Base-by-base conservation (phyloP, 2,113 vertebrate genomes). In the Zingel zingel region DNA sequence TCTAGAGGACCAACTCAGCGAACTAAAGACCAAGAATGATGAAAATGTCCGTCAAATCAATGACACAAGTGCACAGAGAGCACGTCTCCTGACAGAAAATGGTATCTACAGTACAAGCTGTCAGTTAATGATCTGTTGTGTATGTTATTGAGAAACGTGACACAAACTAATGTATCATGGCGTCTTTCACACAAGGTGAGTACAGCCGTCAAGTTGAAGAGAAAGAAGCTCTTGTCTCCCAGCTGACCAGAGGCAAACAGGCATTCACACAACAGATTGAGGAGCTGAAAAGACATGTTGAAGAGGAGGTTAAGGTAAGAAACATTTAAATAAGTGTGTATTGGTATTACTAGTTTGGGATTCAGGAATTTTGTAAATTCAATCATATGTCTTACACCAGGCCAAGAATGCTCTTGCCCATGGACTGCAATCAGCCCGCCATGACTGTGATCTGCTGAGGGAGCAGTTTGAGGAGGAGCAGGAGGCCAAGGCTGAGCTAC, bases 141-240 rank as follows among this genome's bases (percentile, higher is more conserved):
- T 18, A 2, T 43, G 5, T 48, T 3, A 19, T 8, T 19, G 23
- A 71, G 30, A 50, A 7, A 19, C 0, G 0, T 6, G 19, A 56
- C 15, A 39, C 0, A 25, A 45, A 67, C 39, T 74, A 27, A 82
- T 21, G 5, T 18, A 47, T 36, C 6, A n/a, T 63, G 23, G 23
- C 13, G 25, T 66, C 33, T 58, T 74, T 57, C 30, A 74, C 57
- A 66, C 57, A 81, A 92, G 91, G 96, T 86, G 96, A 97, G 91
- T 95, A 94, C 81, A 81, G 94, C 3, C 95, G 94, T 59, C 95
- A 96, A 86, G 71, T 96, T 64, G 97, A 97, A 58, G 97, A 97
- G 90, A 97, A 96, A 74, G 97, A 97, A 63, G 91, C 95, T 65
- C 86, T 97, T 43, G 93, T 97, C 65, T 97, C 96, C 82, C 97